phyloP scores from a whole-genome alignment of 2,888 invertebrate species.

The Euspilapteryx auroguttella region DNA sequence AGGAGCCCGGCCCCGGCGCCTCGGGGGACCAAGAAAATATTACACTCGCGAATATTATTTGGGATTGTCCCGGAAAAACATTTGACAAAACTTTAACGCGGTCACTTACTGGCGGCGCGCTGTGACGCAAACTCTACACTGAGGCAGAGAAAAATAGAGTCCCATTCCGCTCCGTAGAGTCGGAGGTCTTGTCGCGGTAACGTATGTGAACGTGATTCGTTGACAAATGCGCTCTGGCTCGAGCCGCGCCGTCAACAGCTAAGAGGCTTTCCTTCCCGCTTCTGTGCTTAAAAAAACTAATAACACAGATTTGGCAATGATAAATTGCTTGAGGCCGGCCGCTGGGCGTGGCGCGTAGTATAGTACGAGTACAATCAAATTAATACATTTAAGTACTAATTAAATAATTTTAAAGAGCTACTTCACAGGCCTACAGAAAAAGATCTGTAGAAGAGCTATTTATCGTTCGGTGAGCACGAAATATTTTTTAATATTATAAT shows the following conservation, averaged over 20 bases:
- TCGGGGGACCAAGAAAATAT: constrained; percentile 20
- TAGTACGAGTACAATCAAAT: no score
- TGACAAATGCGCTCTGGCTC: constrained; percentile 28
- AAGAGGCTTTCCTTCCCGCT: constrained; percentile 18
- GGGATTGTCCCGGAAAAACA: constrained; percentile 21
- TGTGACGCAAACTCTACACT: constrained; percentile 1
- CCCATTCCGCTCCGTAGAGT: no score
- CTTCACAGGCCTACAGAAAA: no score
- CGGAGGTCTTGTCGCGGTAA: constrained; percentile 16
- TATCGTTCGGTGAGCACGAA: no score
- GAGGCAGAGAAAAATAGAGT: not conserved
- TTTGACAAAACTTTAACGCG: constrained; percentile 28
- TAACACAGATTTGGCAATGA: constrained; percentile 11
- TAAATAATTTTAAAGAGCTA: no score
- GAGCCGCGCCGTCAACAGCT: constrained; percentile 10
- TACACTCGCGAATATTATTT: constrained; percentile 28
- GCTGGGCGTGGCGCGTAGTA: not conserved
- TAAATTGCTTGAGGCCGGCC: not conserved
- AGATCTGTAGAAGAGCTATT: no score
- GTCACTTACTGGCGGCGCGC: constrained; percentile 8
- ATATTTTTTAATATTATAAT: no score
- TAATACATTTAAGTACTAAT: no score
- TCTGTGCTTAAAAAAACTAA: constrained; percentile 30
- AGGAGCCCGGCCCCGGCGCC: constrained; percentile 10
- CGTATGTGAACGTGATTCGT: constrained; percentile 32